Percentiles rank a stretch among this genome's conserved stretches.
These are phyloP conservation scores for Microctonus aethiopoides DNA, from an alignment of 2,888 invertebrate species.

Conservation along the genomic window DNA sequence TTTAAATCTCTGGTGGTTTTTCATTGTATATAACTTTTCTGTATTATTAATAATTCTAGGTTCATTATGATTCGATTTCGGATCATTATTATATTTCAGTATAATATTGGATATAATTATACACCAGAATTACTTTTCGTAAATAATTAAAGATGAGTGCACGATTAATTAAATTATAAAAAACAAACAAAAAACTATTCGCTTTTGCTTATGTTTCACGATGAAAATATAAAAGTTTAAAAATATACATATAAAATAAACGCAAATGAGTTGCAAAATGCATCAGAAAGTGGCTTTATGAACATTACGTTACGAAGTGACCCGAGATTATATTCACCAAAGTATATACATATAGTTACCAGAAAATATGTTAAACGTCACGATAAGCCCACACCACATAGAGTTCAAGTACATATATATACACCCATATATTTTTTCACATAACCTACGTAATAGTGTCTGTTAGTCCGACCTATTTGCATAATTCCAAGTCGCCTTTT, in stretches of 20 bases:
- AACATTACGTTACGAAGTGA: conserved; percentile 1
- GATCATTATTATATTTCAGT: not conserved
- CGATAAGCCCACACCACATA: conserved; percentile 15
- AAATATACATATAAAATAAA: not conserved
- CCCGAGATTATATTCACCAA: conserved; percentile 16
- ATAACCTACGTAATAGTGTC: not conserved
- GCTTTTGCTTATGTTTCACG: not conserved
- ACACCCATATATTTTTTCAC: not conserved
- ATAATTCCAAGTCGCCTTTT: conserved; percentile 26
- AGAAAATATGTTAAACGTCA: conserved; percentile 19
- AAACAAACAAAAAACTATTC: too few relatives aligned
- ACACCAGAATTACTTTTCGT: not conserved
- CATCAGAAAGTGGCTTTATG: not conserved
- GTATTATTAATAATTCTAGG: not conserved
- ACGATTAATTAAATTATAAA: not conserved
- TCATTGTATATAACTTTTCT: not conserved
- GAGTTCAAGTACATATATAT: conserved; percentile 16
- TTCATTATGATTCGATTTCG: not conserved
- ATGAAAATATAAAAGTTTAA: not conserved
- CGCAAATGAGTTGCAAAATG: conserved; percentile 2
- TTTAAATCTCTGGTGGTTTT: not conserved
- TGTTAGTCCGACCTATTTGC: not conserved
- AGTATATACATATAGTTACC: conserved; percentile 15
- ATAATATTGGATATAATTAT: not conserved
- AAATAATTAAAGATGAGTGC: not conserved